These are phyloP conservation scores for Erebia palarica DNA, from an alignment of 2,888 invertebrate genomes.

Conservation along the genomic window DNA sequence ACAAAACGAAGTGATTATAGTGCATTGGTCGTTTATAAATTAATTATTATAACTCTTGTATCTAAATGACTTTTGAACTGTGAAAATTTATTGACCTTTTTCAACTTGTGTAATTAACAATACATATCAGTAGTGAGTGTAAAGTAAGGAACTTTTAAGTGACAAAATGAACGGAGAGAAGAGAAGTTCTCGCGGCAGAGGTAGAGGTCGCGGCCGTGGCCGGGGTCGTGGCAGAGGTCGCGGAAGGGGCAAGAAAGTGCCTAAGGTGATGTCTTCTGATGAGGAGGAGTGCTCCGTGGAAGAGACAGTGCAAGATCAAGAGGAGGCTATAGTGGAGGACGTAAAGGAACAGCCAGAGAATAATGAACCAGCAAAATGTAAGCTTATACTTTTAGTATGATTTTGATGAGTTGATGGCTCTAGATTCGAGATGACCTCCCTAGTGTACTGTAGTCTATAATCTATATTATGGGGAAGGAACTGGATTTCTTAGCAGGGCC, in stretches of 20 bases:
- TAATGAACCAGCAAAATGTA: conserved; percentile 80
- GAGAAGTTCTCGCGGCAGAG: conserved; percentile 87
- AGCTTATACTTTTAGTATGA: conserved; percentile 32
- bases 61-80: not conserved
- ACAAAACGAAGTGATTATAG: not conserved
- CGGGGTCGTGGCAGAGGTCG: conserved; percentile 87
- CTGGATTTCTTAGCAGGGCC: no score
- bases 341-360: conserved; percentile 73
- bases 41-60: not conserved
- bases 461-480: no score
- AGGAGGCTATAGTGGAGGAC: conserved; percentile 71
- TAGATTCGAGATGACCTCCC: no score
- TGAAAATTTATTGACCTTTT: not conserved
- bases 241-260: conserved; percentile 88
- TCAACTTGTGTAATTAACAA: not conserved
- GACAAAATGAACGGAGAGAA: conserved; percentile 77
- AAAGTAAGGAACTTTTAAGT: not conserved
- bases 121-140: not conserved
- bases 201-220: conserved; percentile 90
- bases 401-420: no score
- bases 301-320: conserved; percentile 78
- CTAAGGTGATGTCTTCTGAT: conserved; percentile 86
- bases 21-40: not conserved
- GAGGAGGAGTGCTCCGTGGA: conserved; percentile 80
- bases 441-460: no score